Evolutionary conservation across 2,797 vertebrate genomes (phyloP).

Genomic region (Nannoperca australis): DNA sequence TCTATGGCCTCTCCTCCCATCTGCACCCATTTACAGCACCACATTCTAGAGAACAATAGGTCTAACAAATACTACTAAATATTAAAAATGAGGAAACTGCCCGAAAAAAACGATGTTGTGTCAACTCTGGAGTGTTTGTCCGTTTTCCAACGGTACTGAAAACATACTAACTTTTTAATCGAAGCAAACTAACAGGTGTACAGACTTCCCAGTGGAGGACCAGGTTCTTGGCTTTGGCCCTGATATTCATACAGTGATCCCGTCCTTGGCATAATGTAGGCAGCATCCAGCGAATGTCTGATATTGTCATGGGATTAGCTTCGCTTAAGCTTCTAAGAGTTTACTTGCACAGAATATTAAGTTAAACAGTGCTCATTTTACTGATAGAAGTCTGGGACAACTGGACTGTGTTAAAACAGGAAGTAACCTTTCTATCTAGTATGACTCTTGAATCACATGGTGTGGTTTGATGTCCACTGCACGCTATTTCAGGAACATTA

Average conservation of each 20-base stretch:
- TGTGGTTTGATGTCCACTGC: slow-evolving; percentile 23
- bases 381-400: slow-evolving; percentile 4
- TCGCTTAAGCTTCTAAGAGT: not conserved
- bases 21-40: not conserved
- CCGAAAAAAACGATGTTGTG: not conserved
- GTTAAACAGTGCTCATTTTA: not conserved
- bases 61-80: not conserved
- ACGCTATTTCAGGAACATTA: slow-evolving; percentile 54
- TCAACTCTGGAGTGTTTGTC: not conserved
- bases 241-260: slow-evolving; percentile 11
- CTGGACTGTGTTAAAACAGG: slow-evolving; percentile 18
- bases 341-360: not conserved
- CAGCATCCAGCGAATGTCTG: slow-evolving; percentile 9
- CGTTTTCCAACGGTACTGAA: not conserved
- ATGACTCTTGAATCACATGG: slow-evolving; percentile 30
- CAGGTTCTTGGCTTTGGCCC: slow-evolving; percentile 12
- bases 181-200: slow-evolving; percentile 19
- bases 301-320: not conserved
- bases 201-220: not conserved
- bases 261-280: not conserved
- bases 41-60: not conserved
- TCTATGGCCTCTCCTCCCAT: not conserved
- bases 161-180: not conserved
- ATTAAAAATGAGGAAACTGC: not conserved
- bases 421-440: slow-evolving; percentile 2